Conservation (phyloP, 2,888 invertebrate genomes). For the Melinaea menophilus region DNA sequence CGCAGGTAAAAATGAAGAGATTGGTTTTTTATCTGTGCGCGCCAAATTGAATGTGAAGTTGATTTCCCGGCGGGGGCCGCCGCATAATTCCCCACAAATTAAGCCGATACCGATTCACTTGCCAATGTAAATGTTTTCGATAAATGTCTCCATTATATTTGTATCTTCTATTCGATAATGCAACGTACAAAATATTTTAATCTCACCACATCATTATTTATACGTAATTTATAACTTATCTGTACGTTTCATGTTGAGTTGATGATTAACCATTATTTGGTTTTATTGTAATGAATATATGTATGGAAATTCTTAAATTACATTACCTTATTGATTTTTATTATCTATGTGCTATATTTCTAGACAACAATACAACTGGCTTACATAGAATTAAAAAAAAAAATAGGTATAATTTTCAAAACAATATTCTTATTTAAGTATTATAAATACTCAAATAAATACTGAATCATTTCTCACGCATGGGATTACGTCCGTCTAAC, state of each 20-base stretch:
- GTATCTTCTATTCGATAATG: conserved; percentile 29
- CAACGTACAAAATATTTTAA: conserved; percentile 6
- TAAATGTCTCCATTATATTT: conserved; percentile 60
- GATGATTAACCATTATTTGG: background rate
- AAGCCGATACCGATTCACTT: conserved; percentile 70
- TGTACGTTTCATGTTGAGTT: background rate
- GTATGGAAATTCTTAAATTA: background rate
- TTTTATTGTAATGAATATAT: background rate
- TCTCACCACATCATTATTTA: background rate
- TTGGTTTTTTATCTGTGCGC: conserved; percentile 71
- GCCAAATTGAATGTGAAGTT: conserved; percentile 76
- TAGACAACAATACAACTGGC: too few relatives aligned
- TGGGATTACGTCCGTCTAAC: conserved; percentile 30
- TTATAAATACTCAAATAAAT: conserved; percentile 10
- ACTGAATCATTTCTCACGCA: conserved; percentile 21
- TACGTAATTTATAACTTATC: background rate
- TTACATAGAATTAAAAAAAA: too few relatives aligned
- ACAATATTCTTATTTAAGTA: background rate
- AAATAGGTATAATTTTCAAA: background rate
- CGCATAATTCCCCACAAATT: conserved; percentile 71
- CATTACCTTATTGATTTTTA: background rate
- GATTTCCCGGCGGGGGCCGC: conserved; percentile 71
- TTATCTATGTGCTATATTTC: too few relatives aligned
- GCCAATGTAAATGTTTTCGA: conserved; percentile 74
- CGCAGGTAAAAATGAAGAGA: conserved; percentile 53